Conservation (phyloP, 2,888 invertebrate species). For the Parnassius smintheus region DNA sequence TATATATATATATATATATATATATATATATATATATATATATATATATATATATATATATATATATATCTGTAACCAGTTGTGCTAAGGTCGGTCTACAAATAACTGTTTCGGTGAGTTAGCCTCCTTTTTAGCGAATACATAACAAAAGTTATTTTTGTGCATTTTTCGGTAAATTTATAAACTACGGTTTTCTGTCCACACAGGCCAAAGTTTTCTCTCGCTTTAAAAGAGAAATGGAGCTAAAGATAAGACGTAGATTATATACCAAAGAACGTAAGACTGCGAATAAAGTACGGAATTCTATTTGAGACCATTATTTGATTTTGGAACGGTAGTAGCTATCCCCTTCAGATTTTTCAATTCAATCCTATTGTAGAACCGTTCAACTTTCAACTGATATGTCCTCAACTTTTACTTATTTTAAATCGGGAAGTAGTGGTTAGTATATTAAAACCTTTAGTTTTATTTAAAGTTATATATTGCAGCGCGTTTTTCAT, state of each 20-base stretch:
- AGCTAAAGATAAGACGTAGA: conserved; percentile 10
- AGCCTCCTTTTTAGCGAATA: no score
- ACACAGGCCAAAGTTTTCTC: no score
- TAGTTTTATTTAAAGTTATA: no score
- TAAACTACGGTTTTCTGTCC: no score
- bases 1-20: background rate
- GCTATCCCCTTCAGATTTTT: conserved; percentile 22
- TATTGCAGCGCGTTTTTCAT: no score
- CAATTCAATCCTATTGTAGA: conserved; percentile 21
- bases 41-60: background rate
- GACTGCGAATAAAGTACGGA: conserved; percentile 25
- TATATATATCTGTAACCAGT: background rate
- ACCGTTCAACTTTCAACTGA: conserved; percentile 24
- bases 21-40: background rate
- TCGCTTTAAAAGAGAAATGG: background rate
- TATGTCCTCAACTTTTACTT: conserved; percentile 20
- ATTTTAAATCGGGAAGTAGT: conserved; percentile 11
- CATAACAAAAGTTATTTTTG: no score
- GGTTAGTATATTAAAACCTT: background rate
- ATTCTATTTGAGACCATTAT: conserved; percentile 46
- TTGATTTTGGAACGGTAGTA: conserved; percentile 37
- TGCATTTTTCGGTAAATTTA: no score
- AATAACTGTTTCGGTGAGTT: no score
- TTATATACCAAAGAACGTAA: conserved; percentile 14
- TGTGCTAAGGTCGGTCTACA: no score